Conservation (phyloP, 2,113 vertebrate species). For the Penelope pileata region DNA sequence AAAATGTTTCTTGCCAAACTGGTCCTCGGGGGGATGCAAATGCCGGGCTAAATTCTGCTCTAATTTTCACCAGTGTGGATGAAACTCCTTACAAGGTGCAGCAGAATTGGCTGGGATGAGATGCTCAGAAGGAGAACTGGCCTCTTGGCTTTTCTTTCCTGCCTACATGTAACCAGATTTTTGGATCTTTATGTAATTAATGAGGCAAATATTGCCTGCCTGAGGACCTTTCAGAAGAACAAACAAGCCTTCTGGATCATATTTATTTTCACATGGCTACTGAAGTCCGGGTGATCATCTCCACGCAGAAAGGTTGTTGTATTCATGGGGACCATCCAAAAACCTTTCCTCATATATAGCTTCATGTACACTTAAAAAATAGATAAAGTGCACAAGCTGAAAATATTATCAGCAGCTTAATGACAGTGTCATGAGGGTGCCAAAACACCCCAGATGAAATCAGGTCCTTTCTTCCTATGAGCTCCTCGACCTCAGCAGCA, state of each 20-base stretch:
- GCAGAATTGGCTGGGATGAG: neutral
- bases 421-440: neutral
- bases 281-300: neutral
- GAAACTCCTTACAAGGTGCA: neutral
- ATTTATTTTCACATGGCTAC: neutral
- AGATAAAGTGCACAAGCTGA: neutral
- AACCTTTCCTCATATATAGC: neutral
- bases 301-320: rapidly evolving
- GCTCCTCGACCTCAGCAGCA: neutral
- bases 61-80: neutral
- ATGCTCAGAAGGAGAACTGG: neutral
- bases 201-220: neutral
- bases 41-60: conserved; percentile 42
- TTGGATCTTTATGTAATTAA: neutral
- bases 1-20: conserved; percentile 7
- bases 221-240: neutral
- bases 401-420: neutral
- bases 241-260: neutral
- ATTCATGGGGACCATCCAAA: neutral
- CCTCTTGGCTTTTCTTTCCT: conserved; percentile 62
- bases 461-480: neutral
- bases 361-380: neutral
- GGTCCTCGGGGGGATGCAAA: conserved; percentile 22
- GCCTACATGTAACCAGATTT: neutral
- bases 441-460: neutral